These are phyloP conservation scores for Ageneiosus marmoratus DNA, from an alignment of 2,113 vertebrate species.

Conservation along the genomic window DNA sequence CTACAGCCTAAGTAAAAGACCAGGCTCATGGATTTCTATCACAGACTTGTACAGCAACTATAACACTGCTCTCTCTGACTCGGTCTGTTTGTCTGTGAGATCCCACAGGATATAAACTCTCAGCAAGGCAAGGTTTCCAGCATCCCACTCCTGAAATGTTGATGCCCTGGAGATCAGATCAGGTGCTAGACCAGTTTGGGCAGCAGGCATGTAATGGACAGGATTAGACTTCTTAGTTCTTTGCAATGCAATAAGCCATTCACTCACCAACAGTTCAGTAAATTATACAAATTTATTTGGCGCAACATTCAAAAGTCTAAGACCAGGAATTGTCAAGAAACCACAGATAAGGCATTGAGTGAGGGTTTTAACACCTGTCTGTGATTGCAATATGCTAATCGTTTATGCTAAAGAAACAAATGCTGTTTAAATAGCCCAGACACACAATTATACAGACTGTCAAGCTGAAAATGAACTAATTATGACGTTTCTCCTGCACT, in stretches of 20 bases:
- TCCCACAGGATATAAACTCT: background rate
- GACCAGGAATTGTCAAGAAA: background rate
- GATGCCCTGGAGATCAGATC: too few relatives aligned
- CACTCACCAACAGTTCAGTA: background rate
- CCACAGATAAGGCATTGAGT: background rate
- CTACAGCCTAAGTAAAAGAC: too few relatives aligned
- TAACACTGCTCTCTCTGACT: background rate
- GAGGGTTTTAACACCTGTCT: background rate
- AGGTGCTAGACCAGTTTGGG: background rate
- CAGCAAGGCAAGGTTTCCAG: background rate
- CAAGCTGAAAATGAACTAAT: background rate
- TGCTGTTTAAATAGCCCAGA: background rate
- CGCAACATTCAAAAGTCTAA: background rate
- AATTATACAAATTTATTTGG: background rate
- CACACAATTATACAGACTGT: background rate
- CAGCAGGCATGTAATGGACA: background rate
- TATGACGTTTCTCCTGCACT: background rate
- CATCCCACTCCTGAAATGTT: background rate
- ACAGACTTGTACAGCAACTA: background rate
- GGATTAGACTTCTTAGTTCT: too few relatives aligned
- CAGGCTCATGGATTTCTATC: too few relatives aligned
- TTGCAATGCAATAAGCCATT: background rate
- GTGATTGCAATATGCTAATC: too few relatives aligned
- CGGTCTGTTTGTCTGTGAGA: background rate
- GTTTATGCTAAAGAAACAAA: background rate